Conservation (phyloP, 2,888 invertebrate genomes). For the Brachycybe producta region DNA sequence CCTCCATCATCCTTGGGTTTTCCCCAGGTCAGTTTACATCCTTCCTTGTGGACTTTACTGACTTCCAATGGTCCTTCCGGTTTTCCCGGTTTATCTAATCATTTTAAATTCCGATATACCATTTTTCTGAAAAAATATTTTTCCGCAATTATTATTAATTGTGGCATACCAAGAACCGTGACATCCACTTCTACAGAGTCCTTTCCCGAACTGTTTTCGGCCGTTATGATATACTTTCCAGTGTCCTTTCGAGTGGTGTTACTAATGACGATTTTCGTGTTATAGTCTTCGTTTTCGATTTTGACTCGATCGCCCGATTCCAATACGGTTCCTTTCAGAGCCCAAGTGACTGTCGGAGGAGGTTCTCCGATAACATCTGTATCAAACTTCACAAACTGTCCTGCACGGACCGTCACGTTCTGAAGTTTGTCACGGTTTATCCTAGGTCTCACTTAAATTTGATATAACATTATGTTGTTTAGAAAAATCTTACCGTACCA, state of each 20-base stretch:
- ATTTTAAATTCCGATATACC: too few species aligned
- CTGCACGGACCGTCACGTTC: conserved; percentile 81
- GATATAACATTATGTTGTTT: background rate
- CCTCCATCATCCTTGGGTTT: conserved; percentile 95
- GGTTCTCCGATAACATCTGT: conserved; percentile 93
- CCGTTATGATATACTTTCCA: conserved; percentile 77
- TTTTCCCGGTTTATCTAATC: conserved; percentile 32
- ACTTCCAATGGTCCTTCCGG: conserved; percentile 73
- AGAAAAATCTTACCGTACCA: too few species aligned
- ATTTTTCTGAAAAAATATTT: background rate
- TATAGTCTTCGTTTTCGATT: conserved; percentile 49
- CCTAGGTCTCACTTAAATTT: conserved; percentile 61
- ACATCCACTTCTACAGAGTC: conserved; percentile 85
- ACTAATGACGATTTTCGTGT: conserved; percentile 76
- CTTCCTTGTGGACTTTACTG: conserved; percentile 76
- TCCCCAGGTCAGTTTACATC: conserved; percentile 82
- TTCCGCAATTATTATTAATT: too few species aligned
- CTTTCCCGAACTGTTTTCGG: conserved; percentile 83
- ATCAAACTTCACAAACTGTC: conserved; percentile 87
- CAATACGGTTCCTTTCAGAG: conserved; percentile 27
- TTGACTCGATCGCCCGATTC: conserved; percentile 51
- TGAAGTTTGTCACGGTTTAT: conserved; percentile 80
- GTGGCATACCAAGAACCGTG: conserved; percentile 49
- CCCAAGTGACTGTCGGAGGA: conserved; percentile 75
- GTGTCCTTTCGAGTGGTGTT: conserved; percentile 66